Percentiles rank a stretch among this genome's conserved stretches.
phyloP scores from a whole-genome alignment of 2,113 vertebrate genomes.

The Amblyopsis rosae region DNA sequence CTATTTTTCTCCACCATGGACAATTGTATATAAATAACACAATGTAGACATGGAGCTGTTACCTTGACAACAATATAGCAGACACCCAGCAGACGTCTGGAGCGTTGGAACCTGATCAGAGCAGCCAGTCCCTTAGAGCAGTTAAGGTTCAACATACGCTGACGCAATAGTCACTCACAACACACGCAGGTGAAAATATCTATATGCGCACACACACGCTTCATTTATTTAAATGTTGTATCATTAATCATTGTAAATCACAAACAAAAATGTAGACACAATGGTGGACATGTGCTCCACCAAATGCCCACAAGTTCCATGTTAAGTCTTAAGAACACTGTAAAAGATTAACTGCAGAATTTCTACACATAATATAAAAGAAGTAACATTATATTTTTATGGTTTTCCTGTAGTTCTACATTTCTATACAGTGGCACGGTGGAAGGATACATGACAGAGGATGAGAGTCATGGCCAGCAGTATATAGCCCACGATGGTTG shows the following conservation, averaged over 20 bases:
- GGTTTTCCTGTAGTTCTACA: not conserved
- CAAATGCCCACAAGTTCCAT: not conserved
- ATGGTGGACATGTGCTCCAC: too few species aligned
- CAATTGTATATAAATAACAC: not conserved
- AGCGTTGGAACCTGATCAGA: conserved; percentile 95
- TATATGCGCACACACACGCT: not conserved
- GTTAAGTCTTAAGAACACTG: not conserved
- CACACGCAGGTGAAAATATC: not conserved
- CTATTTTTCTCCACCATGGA: not conserved
- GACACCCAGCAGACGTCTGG: conserved; percentile 92
- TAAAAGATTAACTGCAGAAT: not conserved
- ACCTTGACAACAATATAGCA: conserved; percentile 99
- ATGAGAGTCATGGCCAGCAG: conserved; percentile 94
- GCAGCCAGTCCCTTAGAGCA: conserved; percentile 89
- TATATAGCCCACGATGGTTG: conserved; percentile 96
- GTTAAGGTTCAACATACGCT: conserved; percentile 75
- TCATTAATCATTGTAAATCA: too few species aligned
- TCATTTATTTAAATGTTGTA: too few species aligned
- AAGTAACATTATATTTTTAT: not conserved
- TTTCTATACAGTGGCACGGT: not conserved
- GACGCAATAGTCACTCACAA: not conserved
- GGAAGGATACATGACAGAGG: conserved; percentile 97
- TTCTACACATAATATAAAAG: too few species aligned
- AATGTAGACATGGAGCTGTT: conserved; percentile 44
- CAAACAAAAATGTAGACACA: too few species aligned